A percentile compares a stretch with the other conserved stretches of the same genome.
These are phyloP conservation scores for Prietella phreatophila DNA, from an alignment of 2,113 vertebrate genomes.

Conservation along the genomic window DNA sequence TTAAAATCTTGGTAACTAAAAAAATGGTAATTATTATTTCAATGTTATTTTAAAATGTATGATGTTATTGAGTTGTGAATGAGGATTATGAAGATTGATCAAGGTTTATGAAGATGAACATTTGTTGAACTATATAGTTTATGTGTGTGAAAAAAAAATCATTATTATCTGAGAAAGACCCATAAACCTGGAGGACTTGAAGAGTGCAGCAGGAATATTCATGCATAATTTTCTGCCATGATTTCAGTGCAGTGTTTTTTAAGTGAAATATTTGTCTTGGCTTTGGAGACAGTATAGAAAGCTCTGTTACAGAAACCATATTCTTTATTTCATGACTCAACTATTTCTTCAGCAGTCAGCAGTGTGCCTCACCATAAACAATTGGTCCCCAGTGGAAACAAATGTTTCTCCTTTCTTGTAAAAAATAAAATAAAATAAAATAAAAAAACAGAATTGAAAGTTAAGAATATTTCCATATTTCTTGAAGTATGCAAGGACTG, in stretches of 20 bases:
- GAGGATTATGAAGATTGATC: no score
- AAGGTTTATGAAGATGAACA: background rate
- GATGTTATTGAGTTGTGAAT: no score
- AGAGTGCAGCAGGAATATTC: background rate
- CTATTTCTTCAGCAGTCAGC: background rate
- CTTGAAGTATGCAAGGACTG: background rate
- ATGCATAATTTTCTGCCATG: slow-evolving; percentile 12
- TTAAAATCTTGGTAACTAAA: background rate
- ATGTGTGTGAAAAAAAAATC: background rate
- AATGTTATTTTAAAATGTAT: no score
- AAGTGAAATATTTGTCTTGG: slow-evolving; percentile 14
- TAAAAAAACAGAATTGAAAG: background rate
- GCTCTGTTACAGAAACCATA: background rate
- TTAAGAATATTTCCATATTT: background rate
- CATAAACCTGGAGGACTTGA: background rate
- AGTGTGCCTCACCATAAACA: background rate
- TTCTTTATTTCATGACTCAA: background rate
- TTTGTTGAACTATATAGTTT: background rate
- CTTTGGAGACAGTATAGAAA: background rate
- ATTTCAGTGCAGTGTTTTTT: background rate
- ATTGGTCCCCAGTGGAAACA: background rate
- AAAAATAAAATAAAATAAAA: background rate
- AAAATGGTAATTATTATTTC: no score
- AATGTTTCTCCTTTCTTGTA: background rate
- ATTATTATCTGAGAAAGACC: background rate